phyloP scores from a whole-genome alignment of 2,113 vertebrate genomes.

The Hoplias malabaricus region DNA sequence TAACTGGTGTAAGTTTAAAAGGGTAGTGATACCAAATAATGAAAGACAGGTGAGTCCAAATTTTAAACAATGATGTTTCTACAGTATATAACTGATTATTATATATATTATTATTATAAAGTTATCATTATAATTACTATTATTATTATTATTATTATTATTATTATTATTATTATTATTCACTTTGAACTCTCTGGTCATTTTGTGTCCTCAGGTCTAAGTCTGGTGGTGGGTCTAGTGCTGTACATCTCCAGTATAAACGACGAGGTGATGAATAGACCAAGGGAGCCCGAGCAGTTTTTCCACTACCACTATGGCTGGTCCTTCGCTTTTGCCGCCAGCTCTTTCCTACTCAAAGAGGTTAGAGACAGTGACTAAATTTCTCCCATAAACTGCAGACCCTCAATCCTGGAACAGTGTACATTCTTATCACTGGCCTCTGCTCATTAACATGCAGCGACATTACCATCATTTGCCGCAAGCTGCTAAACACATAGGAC shows the following conservation, averaged over 20 bases:
- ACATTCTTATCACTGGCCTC: conserved; percentile 2
- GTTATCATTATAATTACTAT: too few relatives aligned
- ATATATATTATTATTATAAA: too few relatives aligned
- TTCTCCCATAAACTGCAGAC: not conserved
- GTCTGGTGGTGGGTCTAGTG: conserved; percentile 74
- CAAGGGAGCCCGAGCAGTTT: conserved; percentile 80
- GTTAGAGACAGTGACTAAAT: conserved; percentile 55
- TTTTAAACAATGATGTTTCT: too few relatives aligned
- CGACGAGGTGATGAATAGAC: conserved; percentile 87
- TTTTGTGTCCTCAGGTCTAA: conserved; percentile 33
- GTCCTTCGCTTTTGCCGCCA: conserved; percentile 88
- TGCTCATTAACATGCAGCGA: conserved; percentile 28
- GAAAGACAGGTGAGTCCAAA: too few relatives aligned
- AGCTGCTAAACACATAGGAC: conserved; percentile 3
- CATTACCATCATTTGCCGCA: conserved; percentile 12
- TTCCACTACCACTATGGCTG: conserved; percentile 87
- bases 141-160: too few relatives aligned
- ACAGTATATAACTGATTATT: too few relatives aligned
- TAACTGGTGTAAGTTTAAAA: too few relatives aligned
- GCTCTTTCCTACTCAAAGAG: conserved; percentile 89
- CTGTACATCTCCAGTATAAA: conserved; percentile 91
- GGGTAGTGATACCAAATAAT: too few relatives aligned
- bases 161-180: not conserved
- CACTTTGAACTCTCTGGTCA: not conserved
- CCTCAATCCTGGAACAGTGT: not conserved